Conservation (phyloP, 2,888 invertebrate species). For the Calephelis perditalis region DNA sequence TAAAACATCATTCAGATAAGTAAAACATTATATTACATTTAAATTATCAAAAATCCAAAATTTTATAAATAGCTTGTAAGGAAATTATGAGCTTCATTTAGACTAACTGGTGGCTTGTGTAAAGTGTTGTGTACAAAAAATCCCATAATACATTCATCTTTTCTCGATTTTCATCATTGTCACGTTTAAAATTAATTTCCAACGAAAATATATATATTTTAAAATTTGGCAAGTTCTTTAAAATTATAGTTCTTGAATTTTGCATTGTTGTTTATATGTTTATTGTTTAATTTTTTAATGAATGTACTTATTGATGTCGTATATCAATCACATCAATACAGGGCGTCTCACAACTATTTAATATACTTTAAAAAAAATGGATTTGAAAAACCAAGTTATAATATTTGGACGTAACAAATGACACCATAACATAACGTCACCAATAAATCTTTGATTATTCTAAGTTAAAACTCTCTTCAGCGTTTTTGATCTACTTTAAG, state of each 20-base stretch:
- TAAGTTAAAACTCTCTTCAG: no score
- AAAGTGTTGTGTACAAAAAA: conserved; percentile 62
- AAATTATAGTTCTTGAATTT: background rate
- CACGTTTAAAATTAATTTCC: conserved; percentile 17
- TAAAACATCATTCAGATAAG: conserved; percentile 2
- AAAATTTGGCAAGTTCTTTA: background rate
- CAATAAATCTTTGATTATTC: no score
- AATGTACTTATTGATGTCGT: no score
- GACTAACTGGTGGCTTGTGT: conserved; percentile 74
- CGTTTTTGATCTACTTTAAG: no score
- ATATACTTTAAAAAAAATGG: no score
- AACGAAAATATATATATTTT: background rate
- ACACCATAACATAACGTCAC: no score
- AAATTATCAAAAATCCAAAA: conserved; percentile 33
- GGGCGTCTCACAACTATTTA: no score
- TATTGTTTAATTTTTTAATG: background rate
- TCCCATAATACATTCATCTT: conserved; percentile 41
- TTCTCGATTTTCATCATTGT: conserved; percentile 37
- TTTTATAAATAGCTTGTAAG: conserved; percentile 67
- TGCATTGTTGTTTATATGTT: conserved; percentile 8
- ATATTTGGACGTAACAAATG: no score
- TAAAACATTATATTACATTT: conserved; percentile 3
- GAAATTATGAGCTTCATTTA: conserved; percentile 75
- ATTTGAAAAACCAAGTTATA: no score
- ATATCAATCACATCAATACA: no score